A percentile compares a stretch with the other conserved stretches of the same genome.
These are phyloP conservation scores for Folsomia candida DNA, from an alignment of 2,888 invertebrate genomes.

Conservation along the genomic window DNA sequence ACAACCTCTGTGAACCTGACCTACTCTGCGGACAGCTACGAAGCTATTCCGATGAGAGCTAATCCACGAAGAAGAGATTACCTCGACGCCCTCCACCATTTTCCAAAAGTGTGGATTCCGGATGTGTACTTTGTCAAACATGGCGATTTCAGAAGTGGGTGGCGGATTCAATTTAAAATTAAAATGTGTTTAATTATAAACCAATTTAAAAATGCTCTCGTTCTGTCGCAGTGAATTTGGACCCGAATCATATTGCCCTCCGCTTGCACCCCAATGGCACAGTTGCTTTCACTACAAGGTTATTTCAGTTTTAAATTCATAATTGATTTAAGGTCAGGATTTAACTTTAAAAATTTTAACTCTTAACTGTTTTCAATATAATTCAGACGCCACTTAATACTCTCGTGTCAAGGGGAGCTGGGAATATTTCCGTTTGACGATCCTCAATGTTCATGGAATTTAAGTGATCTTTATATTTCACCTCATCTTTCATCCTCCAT, in stretches of 20 bases:
- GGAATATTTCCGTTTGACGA: constrained; percentile 95
- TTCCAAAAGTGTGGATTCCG: constrained; percentile 66
- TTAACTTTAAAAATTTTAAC: not conserved
- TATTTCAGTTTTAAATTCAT: constrained; percentile 45
- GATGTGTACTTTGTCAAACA: constrained; percentile 96
- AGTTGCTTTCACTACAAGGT: constrained; percentile 90
- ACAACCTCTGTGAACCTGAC: constrained; percentile 55
- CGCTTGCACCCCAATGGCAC: constrained; percentile 89
- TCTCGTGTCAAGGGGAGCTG: constrained; percentile 87
- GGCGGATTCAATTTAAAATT: too few species aligned
- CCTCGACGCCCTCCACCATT: constrained; percentile 88
- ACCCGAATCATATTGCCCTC: constrained; percentile 88
- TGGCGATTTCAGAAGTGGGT: constrained; percentile 93
- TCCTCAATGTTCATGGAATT: constrained; percentile 78
- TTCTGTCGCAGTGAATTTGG: too few species aligned
- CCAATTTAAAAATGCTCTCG: too few species aligned
- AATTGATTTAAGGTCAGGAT: not conserved
- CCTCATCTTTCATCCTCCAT: too few species aligned
- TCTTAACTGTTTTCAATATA: not conserved
- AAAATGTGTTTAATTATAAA: too few species aligned
- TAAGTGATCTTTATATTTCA: too few species aligned
- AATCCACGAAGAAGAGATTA: constrained; percentile 55
- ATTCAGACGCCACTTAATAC: constrained; percentile 77
- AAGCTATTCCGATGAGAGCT: constrained; percentile 49
- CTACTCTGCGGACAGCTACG: constrained; percentile 45